Percentiles rank a stretch among this genome's conserved stretches.
Evolutionary conservation across 2,797 vertebrate genomes (phyloP).

Genomic region (Neopelma chrysocephalum): DNA sequence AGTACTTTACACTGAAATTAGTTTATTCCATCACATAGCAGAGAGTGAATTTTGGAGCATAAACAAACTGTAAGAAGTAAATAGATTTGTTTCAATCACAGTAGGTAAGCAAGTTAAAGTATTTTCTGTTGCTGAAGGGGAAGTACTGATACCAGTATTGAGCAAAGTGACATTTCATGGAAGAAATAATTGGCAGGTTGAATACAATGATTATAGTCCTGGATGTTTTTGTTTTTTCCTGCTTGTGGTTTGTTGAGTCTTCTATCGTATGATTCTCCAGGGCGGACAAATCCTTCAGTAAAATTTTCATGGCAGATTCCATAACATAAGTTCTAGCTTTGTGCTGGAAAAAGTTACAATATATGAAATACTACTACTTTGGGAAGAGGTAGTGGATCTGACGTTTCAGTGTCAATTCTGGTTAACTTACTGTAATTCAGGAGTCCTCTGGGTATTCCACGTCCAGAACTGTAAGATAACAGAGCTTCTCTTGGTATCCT

Average conservation of each 20-base stretch:
- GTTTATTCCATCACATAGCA: neutral
- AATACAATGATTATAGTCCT: neutral
- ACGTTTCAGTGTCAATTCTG: neutral
- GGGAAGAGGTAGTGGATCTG: neutral
- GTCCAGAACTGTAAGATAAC: neutral
- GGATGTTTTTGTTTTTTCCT: neutral
- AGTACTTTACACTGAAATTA: neutral
- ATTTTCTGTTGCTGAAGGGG: neutral
- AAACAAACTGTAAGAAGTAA: neutral
- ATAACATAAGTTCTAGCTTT: neutral
- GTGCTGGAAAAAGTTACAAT: neutral
- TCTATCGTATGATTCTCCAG: neutral
- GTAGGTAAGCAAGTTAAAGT: neutral
- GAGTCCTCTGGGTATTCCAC: neutral
- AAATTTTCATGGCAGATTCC: neutral
- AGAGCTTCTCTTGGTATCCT: neutral
- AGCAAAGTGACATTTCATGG: neutral
- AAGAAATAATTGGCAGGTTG: neutral
- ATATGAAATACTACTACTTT: neutral
- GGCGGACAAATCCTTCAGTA: neutral
- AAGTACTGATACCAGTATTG: neutral
- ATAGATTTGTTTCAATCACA: neutral
- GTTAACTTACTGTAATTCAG: neutral
- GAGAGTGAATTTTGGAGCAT: neutral
- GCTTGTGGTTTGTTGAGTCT: neutral